These are phyloP conservation scores for Stegophylla sp. DNA, from an alignment of 2,888 invertebrate genomes.

Conservation along the genomic window DNA sequence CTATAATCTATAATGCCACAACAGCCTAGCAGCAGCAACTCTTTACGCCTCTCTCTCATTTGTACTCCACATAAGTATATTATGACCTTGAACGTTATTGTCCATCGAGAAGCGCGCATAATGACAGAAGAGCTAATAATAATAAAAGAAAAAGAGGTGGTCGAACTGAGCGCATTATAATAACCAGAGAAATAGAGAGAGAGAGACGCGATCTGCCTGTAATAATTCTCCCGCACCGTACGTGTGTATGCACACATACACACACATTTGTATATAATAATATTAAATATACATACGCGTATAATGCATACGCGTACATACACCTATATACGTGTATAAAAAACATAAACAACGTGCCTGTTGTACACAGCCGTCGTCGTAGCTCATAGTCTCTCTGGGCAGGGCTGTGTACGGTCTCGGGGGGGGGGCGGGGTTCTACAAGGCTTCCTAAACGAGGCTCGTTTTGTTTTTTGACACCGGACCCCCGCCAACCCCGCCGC, in stretches of 20 bases:
- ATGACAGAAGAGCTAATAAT: slow-evolving; percentile 54
- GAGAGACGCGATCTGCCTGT: slow-evolving; percentile 35
- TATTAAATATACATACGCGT: not conserved
- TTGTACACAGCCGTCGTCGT: slow-evolving; percentile 14
- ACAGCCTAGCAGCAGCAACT: no score
- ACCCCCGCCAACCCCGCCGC: slow-evolving; percentile 6
- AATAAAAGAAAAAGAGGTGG: slow-evolving; percentile 48
- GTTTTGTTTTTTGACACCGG: slow-evolving; percentile 59
- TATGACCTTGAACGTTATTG: slow-evolving; percentile 57
- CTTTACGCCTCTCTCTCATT: not conserved
- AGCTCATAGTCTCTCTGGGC: slow-evolving; percentile 28
- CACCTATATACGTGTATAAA: not conserved
- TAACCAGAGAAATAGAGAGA: slow-evolving; percentile 37
- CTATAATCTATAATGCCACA: not conserved
- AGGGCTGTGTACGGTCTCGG: slow-evolving; percentile 37
- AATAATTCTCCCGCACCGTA: slow-evolving; percentile 52
- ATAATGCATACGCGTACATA: not conserved
- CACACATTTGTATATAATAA: not conserved
- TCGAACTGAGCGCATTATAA: slow-evolving; percentile 52
- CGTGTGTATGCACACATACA: not conserved
- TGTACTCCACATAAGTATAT: slow-evolving; percentile 48
- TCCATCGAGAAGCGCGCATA: slow-evolving; percentile 48
- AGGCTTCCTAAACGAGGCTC: slow-evolving; percentile 59
- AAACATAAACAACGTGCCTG: slow-evolving; percentile 16
- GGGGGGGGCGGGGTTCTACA: slow-evolving; percentile 46